Evolutionary conservation across 2,888 invertebrate genomes (phyloP).

Genomic region (Lasioglossum vierecki): DNA sequence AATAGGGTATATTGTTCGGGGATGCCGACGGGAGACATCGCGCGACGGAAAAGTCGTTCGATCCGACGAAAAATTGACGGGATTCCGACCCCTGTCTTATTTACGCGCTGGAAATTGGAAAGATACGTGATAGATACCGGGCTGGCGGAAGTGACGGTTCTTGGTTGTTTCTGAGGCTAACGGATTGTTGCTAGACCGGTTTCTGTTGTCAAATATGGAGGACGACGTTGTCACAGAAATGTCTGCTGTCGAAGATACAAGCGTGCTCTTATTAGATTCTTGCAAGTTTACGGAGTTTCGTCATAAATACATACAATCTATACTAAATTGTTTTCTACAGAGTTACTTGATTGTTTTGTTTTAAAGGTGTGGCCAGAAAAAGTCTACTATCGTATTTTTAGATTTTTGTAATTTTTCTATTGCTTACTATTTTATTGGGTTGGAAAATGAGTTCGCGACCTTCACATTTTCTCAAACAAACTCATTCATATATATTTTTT

Average conservation of each 20-base stretch:
- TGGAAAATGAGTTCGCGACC: too few species aligned
- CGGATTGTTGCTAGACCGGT: background rate
- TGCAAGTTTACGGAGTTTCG: background rate
- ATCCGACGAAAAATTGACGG: constrained; percentile 8
- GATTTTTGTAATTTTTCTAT: too few species aligned
- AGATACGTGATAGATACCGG: background rate
- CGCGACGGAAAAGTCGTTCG: background rate
- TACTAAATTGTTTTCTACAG: too few species aligned
- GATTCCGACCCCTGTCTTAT: background rate
- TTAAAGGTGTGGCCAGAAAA: too few species aligned
- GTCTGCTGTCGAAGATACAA: background rate
- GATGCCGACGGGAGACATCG: background rate
- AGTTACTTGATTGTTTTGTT: too few species aligned
- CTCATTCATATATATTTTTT: too few species aligned
- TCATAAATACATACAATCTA: too few species aligned
- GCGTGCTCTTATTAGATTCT: background rate
- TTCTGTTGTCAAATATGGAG: background rate
- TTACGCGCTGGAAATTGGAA: constrained; percentile 5
- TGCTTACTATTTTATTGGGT: too few species aligned
- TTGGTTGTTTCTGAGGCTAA: background rate
- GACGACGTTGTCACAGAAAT: background rate
- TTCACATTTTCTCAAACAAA: too few species aligned
- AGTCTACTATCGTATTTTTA: too few species aligned
- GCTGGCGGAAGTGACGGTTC: background rate
- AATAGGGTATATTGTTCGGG: background rate